Evolutionary conservation across 2,113 vertebrate genomes (phyloP).

Genomic region (Notothenia coriiceps): DNA sequence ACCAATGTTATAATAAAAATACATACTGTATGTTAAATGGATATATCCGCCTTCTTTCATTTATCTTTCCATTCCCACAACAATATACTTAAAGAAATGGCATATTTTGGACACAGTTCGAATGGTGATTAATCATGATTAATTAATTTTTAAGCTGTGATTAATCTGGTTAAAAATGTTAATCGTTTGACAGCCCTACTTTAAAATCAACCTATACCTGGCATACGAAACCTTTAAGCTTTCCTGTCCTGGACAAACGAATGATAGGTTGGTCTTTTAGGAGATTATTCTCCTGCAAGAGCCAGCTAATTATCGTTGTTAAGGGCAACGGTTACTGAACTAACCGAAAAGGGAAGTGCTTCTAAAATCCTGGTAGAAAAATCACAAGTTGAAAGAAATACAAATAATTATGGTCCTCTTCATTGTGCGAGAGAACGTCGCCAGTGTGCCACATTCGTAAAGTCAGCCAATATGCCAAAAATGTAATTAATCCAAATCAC

Average conservation of each 20-base stretch:
- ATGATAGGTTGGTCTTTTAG: background rate
- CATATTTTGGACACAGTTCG: too few species aligned
- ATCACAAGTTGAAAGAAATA: background rate
- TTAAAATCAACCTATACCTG: background rate
- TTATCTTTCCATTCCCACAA: too few species aligned
- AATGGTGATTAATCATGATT: too few species aligned
- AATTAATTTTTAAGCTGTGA: too few species aligned
- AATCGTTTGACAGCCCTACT: too few species aligned
- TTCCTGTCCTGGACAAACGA: background rate
- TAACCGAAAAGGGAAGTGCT: background rate
- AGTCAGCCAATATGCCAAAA: background rate
- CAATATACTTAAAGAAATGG: too few species aligned
- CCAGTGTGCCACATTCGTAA: background rate
- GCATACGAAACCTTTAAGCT: background rate
- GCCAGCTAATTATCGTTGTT: background rate
- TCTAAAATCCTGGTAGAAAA: background rate
- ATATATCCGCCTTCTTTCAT: too few species aligned
- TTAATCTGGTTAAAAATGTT: too few species aligned
- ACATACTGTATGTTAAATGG: too few species aligned
- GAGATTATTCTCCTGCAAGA: background rate
- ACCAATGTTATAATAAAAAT: too few species aligned
- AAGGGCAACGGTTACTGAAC: background rate
- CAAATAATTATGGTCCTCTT: background rate
- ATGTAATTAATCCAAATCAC: background rate
- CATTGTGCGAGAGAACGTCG: background rate